A percentile compares a stretch with the other conserved stretches of the same genome.
These are phyloP conservation scores for Xestoiulus laeticollis DNA, from an alignment of 2,888 invertebrate genomes.

Conservation along the genomic window DNA sequence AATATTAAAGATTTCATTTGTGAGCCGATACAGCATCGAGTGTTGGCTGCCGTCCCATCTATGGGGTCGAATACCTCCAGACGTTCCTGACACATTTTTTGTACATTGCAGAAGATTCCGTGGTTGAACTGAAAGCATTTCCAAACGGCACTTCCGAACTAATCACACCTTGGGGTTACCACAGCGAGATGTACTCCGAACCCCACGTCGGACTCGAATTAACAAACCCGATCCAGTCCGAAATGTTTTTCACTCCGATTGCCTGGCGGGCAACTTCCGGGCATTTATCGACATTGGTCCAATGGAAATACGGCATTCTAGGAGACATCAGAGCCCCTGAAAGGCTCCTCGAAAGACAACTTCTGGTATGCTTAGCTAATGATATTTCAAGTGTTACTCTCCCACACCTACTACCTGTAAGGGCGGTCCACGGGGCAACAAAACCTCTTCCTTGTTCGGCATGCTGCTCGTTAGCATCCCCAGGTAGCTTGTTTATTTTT, in stretches of 20 bases:
- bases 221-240: constrained; percentile 55
- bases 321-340: constrained; percentile 53
- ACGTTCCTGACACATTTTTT: too few relatives aligned
- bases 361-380: constrained; percentile 52
- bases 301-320: constrained; percentile 55
- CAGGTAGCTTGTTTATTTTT: too few relatives aligned
- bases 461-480: too few relatives aligned
- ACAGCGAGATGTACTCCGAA: constrained; percentile 51
- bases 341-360: constrained; percentile 55
- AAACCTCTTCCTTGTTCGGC: too few relatives aligned
- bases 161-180: constrained; percentile 52
- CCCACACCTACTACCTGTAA: too few relatives aligned
- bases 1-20: too few relatives aligned
- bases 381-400: too few relatives aligned
- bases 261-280: constrained; percentile 54
- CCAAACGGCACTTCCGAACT: constrained; percentile 54
- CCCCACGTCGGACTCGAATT: constrained; percentile 54
- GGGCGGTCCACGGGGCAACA: too few relatives aligned
- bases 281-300: constrained; percentile 46
- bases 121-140: constrained; percentile 53
- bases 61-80: too few relatives aligned
- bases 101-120: background rate
- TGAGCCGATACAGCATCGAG: too few relatives aligned
- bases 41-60: too few relatives aligned
- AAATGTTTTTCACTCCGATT: constrained; percentile 55